Evolutionary conservation across 1,140 invertebrate species (phyloP).

Genomic region (Drosophila nasuta): DNA sequence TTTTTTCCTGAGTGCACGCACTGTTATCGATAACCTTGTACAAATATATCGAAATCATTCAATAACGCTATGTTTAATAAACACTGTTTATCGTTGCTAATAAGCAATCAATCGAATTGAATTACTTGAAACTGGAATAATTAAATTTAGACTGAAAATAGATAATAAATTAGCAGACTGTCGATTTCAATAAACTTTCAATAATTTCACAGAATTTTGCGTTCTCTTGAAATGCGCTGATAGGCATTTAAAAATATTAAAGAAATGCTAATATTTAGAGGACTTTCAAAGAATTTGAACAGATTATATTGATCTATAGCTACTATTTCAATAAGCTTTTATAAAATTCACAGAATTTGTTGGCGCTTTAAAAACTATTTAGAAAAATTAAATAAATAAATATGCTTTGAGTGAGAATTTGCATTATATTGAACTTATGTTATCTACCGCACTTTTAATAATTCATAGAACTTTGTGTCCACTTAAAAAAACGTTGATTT

Average conservation of each 20-base stretch:
- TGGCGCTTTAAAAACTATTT: no score
- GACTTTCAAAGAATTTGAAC: no score
- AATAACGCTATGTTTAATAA: background rate
- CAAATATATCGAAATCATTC: conserved; percentile 7
- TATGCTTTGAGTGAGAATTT: no score
- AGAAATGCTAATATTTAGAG: no score
- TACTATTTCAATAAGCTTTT: no score
- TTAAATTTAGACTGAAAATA: background rate
- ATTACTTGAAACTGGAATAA: background rate
- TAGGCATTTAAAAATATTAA: background rate
- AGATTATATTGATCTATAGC: no score
- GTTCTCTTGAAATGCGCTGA: background rate
- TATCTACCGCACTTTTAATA: no score
- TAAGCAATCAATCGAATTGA: background rate
- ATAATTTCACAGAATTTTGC: background rate
- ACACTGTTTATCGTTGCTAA: conserved; percentile 7
- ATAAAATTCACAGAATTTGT: no score
- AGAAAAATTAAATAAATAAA: no score
- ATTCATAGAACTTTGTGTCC: no score
- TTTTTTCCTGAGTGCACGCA: background rate
- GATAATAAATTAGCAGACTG: background rate
- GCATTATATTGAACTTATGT: no score
- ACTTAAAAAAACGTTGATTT: no score
- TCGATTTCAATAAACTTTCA: background rate
- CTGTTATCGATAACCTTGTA: background rate